Evolutionary conservation across 2,113 vertebrate species (phyloP).

Genomic region (Sakesphorus luctuosus): DNA sequence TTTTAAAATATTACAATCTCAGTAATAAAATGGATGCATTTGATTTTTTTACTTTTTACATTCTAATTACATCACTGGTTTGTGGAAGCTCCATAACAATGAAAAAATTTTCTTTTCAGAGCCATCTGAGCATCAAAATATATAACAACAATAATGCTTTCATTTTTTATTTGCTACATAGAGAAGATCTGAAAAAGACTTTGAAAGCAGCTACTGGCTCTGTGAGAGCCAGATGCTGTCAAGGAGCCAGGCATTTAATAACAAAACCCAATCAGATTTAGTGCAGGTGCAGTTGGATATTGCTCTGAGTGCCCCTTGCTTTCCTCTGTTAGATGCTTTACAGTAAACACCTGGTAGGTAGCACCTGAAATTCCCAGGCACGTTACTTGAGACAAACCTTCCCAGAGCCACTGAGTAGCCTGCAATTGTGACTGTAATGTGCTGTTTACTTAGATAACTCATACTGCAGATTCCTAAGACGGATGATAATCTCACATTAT

Average conservation of each 20-base stretch:
- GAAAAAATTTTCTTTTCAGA: not conserved
- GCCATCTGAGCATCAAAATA: rapidly evolving
- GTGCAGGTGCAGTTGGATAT: not conserved
- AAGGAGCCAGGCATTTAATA: not conserved
- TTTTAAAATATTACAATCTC: not conserved
- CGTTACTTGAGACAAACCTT: not conserved
- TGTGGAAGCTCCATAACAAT: not conserved
- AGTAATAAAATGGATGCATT: not conserved
- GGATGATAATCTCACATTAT: not conserved
- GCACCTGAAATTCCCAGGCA: not conserved
- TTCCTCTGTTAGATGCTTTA: not conserved
- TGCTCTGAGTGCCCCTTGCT: not conserved
- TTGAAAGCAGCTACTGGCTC: not conserved
- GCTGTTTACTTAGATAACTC: not conserved
- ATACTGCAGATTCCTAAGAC: not conserved
- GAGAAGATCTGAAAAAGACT: not conserved
- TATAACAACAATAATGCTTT: not conserved
- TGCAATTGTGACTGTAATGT: rapidly evolving
- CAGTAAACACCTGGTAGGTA: not conserved
- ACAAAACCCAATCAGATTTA: not conserved
- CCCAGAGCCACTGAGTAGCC: not conserved
- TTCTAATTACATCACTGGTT: not conserved
- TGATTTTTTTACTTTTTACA: not conserved
- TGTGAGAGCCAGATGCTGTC: not conserved
- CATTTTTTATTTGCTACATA: not conserved